Evolutionary conservation across 2,113 vertebrate species (phyloP).

Genomic region (Nycticebus coucang): DNA sequence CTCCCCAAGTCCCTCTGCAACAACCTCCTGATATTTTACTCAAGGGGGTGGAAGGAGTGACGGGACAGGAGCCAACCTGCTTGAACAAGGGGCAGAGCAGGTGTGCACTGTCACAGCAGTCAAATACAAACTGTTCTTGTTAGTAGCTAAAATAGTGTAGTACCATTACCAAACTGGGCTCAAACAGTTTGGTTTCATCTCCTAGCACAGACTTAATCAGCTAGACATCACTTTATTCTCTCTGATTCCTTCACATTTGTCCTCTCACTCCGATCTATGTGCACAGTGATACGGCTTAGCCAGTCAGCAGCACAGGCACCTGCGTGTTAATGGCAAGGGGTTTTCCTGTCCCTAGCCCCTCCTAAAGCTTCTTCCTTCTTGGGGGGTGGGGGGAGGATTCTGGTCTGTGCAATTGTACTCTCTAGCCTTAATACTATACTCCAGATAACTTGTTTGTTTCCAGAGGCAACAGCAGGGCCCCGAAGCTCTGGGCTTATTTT

Average conservation of each 20-base stretch:
- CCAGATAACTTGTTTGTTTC: constrained; percentile 46
- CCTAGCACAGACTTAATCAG: neutral
- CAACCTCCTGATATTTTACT: neutral
- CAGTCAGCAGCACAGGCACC: neutral
- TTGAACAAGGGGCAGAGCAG: neutral
- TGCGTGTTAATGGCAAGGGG: accelerated
- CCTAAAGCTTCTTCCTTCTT: neutral
- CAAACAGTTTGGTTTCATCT: neutral
- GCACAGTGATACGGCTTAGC: neutral
- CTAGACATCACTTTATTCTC: neutral
- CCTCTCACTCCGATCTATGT: neutral
- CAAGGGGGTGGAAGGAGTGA: accelerated
- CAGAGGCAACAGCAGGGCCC: neutral
- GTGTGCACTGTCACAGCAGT: neutral
- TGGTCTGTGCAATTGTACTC: neutral
- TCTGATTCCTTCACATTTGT: neutral
- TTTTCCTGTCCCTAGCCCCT: neutral
- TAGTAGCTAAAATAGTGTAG: accelerated
- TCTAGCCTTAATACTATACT: neutral
- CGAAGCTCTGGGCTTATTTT: neutral
- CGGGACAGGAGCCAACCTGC: accelerated
- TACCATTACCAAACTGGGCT: neutral
- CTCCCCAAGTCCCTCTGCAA: neutral
- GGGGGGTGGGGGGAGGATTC: neutral
- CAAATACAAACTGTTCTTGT: neutral